Base-by-base conservation (phyloP, 2,797 vertebrate species). In the Pseudochaenichthys georgianus region DNA sequence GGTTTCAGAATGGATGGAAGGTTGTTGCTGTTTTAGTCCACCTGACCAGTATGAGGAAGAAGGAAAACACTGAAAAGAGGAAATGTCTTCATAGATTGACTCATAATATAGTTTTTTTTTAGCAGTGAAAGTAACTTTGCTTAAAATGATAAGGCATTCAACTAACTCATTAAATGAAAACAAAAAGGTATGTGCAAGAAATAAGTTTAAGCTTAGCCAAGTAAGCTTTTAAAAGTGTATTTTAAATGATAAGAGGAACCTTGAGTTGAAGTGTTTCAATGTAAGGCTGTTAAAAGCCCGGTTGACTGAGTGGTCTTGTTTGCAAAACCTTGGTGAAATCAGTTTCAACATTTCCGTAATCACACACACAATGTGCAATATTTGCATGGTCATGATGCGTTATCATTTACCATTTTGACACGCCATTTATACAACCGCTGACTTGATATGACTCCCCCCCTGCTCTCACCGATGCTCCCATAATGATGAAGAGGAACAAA, bases 381-480 rank as follows among this genome's bases (percentile, higher is more conserved):
- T 13, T 2, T 41, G 15, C 11, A 53, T 28, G 28, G 4, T 28
- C 28, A 28, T 28, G 28, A 5, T 28, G 28, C 28, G 0, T 60
- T 17, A 73, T 48, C 16, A 57, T 31, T 42, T 64, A 38, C 38
- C 6, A 21, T 61, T 63, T 64, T 42, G 28, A 48, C 16, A 54
- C 4, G 4, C 57, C 45, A 21, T 10, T 41, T n/a, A 46, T 15
- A 54, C n/a, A 55, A 47, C 41, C 9, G 50, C 34, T 1, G 23
- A 62, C 3, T 41, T 21, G 8, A 53, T 12, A 15, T 17, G 13
- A 51, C 4, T 50, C 34, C 63, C 31, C 59, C 31, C 41, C 9
- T 21, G 9, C 15, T 65, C 96, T 96, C 84, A 98, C 97, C 92
- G 96, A 98, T 16, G 97, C 97, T 2, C 97, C 97, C 94, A 98